phyloP scores from a whole-genome alignment of 2,797 vertebrate species.

The Labroides dimidiatus region DNA sequence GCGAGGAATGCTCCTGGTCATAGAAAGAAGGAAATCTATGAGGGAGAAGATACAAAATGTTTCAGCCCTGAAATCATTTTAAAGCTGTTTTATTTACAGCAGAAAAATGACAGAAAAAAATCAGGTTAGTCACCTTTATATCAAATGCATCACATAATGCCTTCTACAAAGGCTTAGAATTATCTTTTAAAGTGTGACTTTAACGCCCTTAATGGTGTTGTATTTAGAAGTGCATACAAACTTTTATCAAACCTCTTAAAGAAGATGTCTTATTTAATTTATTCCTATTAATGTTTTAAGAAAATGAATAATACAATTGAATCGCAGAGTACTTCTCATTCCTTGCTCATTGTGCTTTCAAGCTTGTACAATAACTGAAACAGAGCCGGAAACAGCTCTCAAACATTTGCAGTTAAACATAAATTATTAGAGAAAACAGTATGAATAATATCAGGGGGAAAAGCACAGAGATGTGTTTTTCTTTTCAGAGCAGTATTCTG shows the following conservation, averaged over 20 bases:
- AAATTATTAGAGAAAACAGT: conserved; percentile 7
- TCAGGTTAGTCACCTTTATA: conserved; percentile 1
- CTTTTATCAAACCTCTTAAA: conserved; percentile 27
- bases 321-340: conserved; percentile 11
- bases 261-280: background rate
- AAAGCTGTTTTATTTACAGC: conserved; percentile 18
- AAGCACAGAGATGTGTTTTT: background rate
- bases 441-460: background rate
- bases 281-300: background rate
- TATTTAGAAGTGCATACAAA: conserved; percentile 21
- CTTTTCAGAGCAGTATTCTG: background rate
- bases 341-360: background rate
- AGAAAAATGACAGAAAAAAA: conserved; percentile 20
- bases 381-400: background rate
- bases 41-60: conserved; percentile 37
- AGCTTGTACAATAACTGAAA: background rate
- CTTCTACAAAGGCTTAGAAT: no score
- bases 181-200: background rate
- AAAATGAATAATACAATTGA: background rate
- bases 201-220: background rate
- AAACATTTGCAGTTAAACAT: background rate
- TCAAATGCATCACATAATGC: background rate
- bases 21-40: conserved; percentile 32
- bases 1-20: conserved; percentile 56
- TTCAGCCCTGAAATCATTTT: conserved; percentile 36